Evolutionary conservation across 2,113 vertebrate species (phyloP).

Genomic region (Leucosticte australis): DNA sequence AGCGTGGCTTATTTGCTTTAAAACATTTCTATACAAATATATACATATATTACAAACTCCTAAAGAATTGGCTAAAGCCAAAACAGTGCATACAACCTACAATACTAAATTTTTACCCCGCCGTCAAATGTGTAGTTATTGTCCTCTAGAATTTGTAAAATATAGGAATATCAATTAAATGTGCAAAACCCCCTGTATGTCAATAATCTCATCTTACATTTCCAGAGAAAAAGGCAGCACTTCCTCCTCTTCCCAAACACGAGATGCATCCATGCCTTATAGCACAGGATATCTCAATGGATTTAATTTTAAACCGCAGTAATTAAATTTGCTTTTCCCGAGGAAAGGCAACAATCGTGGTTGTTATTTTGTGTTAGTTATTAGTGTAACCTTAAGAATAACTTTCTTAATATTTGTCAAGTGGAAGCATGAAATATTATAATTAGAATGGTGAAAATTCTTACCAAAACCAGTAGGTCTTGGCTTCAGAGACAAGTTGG

Average conservation of each 20-base stretch:
- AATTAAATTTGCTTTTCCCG: not conserved
- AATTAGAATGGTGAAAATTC: not conserved
- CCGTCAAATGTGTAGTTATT: not conserved
- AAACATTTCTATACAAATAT: not conserved
- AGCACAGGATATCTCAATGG: not conserved
- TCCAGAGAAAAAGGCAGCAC: not conserved
- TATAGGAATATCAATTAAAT: not conserved
- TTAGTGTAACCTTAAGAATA: not conserved
- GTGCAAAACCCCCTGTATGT: fast-evolving
- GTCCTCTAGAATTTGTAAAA: not conserved
- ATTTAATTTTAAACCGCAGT: not conserved
- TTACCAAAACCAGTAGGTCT: not conserved
- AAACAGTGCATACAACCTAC: not conserved
- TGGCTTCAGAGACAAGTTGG: not conserved
- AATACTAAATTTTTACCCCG: not conserved
- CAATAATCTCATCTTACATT: not conserved
- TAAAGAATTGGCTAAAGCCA: not conserved
- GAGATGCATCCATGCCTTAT: not conserved
- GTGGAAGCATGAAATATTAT: not conserved
- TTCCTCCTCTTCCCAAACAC: not conserved
- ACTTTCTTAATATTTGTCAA: not conserved
- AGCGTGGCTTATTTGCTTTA: not conserved
- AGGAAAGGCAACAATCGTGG: not conserved
- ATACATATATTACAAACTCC: not conserved
- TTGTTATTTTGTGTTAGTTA: not conserved